Evolutionary conservation across 2,797 vertebrate species (phyloP).

Genomic region (Rhinatrema bivittatum): DNA sequence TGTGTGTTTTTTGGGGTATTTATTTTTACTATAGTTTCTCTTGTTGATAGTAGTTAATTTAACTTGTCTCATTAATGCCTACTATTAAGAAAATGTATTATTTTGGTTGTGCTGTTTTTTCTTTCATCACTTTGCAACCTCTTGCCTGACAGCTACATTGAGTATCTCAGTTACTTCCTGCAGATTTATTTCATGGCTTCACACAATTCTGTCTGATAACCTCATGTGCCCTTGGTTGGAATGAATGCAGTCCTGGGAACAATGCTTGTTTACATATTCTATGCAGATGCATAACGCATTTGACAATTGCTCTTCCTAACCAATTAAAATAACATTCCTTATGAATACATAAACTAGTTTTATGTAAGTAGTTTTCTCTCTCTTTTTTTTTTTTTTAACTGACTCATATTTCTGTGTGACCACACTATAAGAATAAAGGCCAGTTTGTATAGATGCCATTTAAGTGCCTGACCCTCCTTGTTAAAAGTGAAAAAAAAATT

Average conservation of each 20-base stretch:
- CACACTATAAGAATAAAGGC: constrained; percentile 36
- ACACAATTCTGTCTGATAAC: constrained; percentile 69
- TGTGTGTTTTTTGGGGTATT: too few species aligned
- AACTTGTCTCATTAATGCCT: constrained; percentile 9
- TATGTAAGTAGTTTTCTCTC: constrained; percentile 18
- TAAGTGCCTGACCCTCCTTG: constrained; percentile 14
- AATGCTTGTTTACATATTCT: constrained; percentile 63
- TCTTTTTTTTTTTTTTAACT: not conserved
- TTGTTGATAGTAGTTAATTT: constrained; percentile 15
- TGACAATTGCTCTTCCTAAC: constrained; percentile 48
- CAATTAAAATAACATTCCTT: constrained; percentile 53
- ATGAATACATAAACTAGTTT: constrained; percentile 36
- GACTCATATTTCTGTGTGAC: constrained; percentile 22
- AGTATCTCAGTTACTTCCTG: constrained; percentile 74
- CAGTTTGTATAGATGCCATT: constrained; percentile 40
- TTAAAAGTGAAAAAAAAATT: constrained; percentile 16
- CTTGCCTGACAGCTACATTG: constrained; percentile 60
- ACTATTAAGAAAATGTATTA: constrained; percentile 32
- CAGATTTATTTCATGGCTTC: constrained; percentile 79
- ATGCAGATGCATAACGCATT: constrained; percentile 56
- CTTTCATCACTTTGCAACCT: constrained; percentile 54
- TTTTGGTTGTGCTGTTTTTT: constrained; percentile 33
- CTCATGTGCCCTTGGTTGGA: constrained; percentile 69
- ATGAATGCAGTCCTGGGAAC: constrained; percentile 68
- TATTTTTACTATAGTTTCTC: constrained; percentile 8